Evolutionary conservation across 1,140 invertebrate genomes (phyloP), one percentile per base, ranked within the genome.

Genomic region (Nebria ingens): DNA sequence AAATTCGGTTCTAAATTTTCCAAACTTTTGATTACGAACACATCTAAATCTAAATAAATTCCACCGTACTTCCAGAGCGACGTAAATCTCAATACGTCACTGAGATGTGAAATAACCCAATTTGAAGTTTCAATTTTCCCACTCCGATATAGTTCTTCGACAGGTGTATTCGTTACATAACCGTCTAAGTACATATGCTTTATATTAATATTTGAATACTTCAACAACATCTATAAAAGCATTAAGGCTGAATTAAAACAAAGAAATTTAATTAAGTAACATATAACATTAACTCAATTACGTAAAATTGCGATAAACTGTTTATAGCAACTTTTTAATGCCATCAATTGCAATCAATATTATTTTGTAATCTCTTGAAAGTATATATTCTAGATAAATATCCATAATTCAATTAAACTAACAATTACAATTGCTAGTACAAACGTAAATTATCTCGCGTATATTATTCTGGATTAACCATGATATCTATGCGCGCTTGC

Each of bases 61-160:
- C 88, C 88, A 23, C 86, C 85, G 55, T 78, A 88, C 64, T 87
- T 88, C 76, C 82, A 88, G 0, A 90, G 66, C 0, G 84, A 82
- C 9, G 87, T 61, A 58, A 82, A 89, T 56, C 86, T 63, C 22
- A 89, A 62, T 15, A 86, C 74, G 63, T 88, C 85, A 15, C 78
- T 79, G 58, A 83, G 76, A 70, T 87, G 76, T 60, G 80, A 77
- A 55, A 76, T 58, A 56, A 55, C 73, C 73, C 76, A 86, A 72
- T 59, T 38, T 13, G 71, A 74, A 62, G 73, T 49, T 61, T 79
- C 76, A 1, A 88, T 65, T 0, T 70, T 61, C 0, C 76, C 77
- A 15, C 68, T 73, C 12, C 59, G 57, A 20, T 80, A 78, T 74
- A 84, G 81, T 11, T 74, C 52, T 40, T 84, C 75, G 0, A 87